Base-by-base conservation (phyloP, 1,140 invertebrate genomes). In the Drosophila jambulina region DNA sequence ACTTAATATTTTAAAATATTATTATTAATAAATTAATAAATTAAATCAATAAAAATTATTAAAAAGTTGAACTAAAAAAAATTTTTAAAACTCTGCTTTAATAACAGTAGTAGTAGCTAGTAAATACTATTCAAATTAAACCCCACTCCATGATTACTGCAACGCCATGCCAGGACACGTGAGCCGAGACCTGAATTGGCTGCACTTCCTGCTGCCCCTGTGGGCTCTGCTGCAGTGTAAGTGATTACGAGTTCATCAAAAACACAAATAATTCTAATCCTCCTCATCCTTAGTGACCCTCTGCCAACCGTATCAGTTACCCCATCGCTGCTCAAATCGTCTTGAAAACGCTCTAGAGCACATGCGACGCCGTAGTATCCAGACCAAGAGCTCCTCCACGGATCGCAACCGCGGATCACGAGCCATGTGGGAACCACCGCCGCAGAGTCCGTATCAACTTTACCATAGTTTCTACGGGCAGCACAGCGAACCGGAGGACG, bases 381-480 rank as follows among this genome's bases (percentile, higher is more conserved):
- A 91, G 48, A 76, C 68, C 15, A 92, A 92, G 42, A 71, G 59
- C 46, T 72, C 82, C 10, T 60, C 64, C 17, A 13, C 61, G 53
- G 32, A 58, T 29, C 62, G 75, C 10, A 51, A 34, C 2, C 74
- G 49, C 10, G 49, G 76, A 9, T 78, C 86, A 4, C 60, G 91
- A 8, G 91, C 91, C n/a, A 72, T 92, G 68, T 83, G 77, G 78
- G 70, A 91, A 9, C 91, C 93, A 8, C 94, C 94, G 6, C 29
- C 56, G 3, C 75, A 84, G 48, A 93, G 93, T 29, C 94, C 94
- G 1, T 95, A 95, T 76, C 93, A 94, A 7, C 70, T 95, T 8
- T 94, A 95, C 67, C 93, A 95, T 67, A 93, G 93, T n/a, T 85
- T 95, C 38, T 92, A 92, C 9, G 91, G 91, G 0, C 83, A 78